Conservation (phyloP, 1,140 invertebrate species). For the Grapholita molesta region DNA sequence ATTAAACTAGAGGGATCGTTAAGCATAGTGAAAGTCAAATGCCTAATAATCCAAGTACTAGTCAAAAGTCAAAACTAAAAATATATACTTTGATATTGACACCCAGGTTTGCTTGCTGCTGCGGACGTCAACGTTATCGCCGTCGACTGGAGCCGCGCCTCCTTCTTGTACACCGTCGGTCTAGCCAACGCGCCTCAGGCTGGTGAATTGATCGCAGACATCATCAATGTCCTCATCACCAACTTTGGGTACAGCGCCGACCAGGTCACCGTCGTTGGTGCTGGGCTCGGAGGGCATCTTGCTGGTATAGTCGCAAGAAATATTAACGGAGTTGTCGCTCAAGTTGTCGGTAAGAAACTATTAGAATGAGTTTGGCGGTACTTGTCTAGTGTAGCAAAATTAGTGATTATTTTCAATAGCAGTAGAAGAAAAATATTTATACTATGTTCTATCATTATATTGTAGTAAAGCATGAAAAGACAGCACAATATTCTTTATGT, state of each 20-base stretch:
- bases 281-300: constrained; percentile 58
- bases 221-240: constrained; percentile 50
- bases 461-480: too few species aligned
- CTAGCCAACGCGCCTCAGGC: constrained; percentile 45
- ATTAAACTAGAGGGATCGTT: too few species aligned
- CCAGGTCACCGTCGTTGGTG: constrained; percentile 51
- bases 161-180: constrained; percentile 35
- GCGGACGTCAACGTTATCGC: constrained; percentile 79
- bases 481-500: too few species aligned
- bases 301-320: constrained; percentile 56
- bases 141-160: constrained; percentile 55
- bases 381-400: background rate
- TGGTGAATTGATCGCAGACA: constrained; percentile 44
- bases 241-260: constrained; percentile 42
- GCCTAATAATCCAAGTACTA: too few species aligned
- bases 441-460: too few species aligned
- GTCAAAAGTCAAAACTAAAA: too few species aligned
- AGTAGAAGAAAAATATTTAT: too few species aligned
- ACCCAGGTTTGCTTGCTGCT: constrained; percentile 65
- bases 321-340: constrained; percentile 37
- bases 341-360: constrained; percentile 49
- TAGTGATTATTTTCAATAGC: background rate
- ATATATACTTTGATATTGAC: too few species aligned
- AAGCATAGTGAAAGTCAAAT: too few species aligned
- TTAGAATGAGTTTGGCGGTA: background rate